Evolutionary conservation across 1,140 invertebrate species (phyloP), one percentile per base, ranked within the genome.

Genomic region (Brachionus calyciflorus): DNA sequence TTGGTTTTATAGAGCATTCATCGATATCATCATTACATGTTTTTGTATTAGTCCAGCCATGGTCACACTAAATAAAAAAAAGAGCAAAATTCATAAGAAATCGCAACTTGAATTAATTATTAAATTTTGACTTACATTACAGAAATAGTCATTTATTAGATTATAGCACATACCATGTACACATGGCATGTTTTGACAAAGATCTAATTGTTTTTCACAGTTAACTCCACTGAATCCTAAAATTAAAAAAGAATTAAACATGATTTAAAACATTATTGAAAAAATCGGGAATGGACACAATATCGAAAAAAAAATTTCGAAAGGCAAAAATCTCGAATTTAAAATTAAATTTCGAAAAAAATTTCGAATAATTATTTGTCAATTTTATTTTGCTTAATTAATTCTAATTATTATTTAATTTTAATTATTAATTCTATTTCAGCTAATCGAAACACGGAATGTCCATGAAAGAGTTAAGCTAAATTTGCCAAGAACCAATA

Each of bases 141-240:
- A 82, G 49, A 88, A 89, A 79, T 76, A 46, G n/a, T 44, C 51
- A 26, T 76, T 63, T 5, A 63, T 57, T 28, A 76, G 48, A 30
- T 55, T 76, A 24, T 57, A 37, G 33, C 73, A 76, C 24, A 44
- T 76, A 17, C 73, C 73, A 48, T 55, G 33, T 9, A 76, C 26
- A 26, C 76, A 77, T 7, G 76, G 76, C 7, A 14, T 48, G 3
- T 14, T 24, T 6, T 51, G 14, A 53, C 76, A 77, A 19, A 41
- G 37, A 26, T 75, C 44, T 48, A 96, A 93, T 80, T 96, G 93
- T 79, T 92, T 89, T 86, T 98, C 94, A 85, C 95, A 98, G 79
- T 90, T 89, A 79, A 90, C 88, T 12, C 76, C 76, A 33, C 24
- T 77, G 10, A 63, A 77, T 4, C 76, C 73, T 57, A 26, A 7